These are phyloP conservation scores for Gonioctena quinquepunctata DNA, from an alignment of 1,140 invertebrate genomes.

Conservation along the genomic window DNA sequence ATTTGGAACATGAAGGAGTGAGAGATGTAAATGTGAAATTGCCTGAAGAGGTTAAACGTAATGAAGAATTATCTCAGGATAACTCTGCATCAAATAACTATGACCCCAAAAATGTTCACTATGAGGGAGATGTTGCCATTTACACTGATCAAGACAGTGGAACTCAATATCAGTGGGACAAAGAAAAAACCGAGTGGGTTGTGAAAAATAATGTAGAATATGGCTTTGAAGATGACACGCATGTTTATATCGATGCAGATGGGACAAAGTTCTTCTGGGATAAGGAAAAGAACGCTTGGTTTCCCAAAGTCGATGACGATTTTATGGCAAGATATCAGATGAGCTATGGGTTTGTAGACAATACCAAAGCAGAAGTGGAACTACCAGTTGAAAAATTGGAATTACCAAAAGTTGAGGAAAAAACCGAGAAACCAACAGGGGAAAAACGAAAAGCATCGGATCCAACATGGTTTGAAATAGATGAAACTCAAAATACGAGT, in stretches of 20 bases:
- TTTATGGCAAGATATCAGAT: constrained; percentile 96
- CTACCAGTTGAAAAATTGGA: constrained; percentile 49
- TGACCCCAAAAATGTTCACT: constrained; percentile 61
- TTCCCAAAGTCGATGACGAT: constrained; percentile 96
- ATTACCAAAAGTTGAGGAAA: constrained; percentile 5
- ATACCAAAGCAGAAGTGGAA: constrained; percentile 48
- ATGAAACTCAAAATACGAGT: constrained; percentile 92
- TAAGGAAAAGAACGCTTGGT: constrained; percentile 87
- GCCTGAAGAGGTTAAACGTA: too few relatives aligned
- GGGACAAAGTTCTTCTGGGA: constrained; percentile 93
- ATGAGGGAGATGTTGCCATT: constrained; percentile 70
- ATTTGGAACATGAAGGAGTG: too few relatives aligned
- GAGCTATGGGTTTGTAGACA: constrained; percentile 85
- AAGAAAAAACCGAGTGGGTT: constrained; percentile 63
- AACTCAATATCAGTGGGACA: constrained; percentile 70
- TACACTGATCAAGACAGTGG: constrained; percentile 74
- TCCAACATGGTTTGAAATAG: constrained; percentile 89
- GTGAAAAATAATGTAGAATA: constrained; percentile 60
- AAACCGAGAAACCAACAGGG: constrained; percentile 26
- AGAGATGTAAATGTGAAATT: too few relatives aligned
- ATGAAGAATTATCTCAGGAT: too few relatives aligned
- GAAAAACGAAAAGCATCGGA: constrained; percentile 58
- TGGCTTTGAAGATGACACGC: constrained; percentile 76
- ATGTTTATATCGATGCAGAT: constrained; percentile 86
- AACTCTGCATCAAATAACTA: not conserved